Percentiles rank a stretch among this genome's conserved stretches.
phyloP scores from a whole-genome alignment of 1,140 invertebrate species.

The Mycetomoellerius zeteki region DNA sequence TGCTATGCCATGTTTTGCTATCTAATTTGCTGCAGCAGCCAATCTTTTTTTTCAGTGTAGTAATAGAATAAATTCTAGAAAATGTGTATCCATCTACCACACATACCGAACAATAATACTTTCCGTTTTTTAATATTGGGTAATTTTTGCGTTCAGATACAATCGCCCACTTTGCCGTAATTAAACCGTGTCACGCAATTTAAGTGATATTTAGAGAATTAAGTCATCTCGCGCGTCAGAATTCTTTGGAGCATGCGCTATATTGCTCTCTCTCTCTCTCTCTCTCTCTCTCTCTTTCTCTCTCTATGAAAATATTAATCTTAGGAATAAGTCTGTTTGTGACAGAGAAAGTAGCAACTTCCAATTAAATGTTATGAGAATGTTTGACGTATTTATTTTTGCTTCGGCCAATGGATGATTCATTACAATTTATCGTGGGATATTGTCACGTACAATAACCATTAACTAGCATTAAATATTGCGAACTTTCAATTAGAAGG shows the following conservation, averaged over 20 bases:
- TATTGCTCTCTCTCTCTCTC: no score
- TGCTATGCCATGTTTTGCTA: no score
- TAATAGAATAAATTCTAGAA: background rate
- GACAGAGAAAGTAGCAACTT: background rate
- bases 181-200: conserved; percentile 62
- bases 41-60: no score
- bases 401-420: conserved; percentile 9
- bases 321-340: conserved; percentile 21
- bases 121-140: background rate
- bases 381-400: conserved; percentile 8
- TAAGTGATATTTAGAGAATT: conserved; percentile 8
- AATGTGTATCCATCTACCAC: background rate
- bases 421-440: background rate
- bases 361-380: background rate
- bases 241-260: background rate
- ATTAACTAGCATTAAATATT: conserved; percentile 1
- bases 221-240: background rate
- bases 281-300: no score
- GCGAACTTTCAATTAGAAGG: conserved; percentile 1
- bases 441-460: background rate
- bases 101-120: background rate
- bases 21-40: no score
- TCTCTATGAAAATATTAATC: conserved; percentile 7
- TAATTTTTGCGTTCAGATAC: background rate
- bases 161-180: conserved; percentile 16